Base-by-base conservation (phyloP, 1,140 invertebrate species). In the Idris sp. region DNA sequence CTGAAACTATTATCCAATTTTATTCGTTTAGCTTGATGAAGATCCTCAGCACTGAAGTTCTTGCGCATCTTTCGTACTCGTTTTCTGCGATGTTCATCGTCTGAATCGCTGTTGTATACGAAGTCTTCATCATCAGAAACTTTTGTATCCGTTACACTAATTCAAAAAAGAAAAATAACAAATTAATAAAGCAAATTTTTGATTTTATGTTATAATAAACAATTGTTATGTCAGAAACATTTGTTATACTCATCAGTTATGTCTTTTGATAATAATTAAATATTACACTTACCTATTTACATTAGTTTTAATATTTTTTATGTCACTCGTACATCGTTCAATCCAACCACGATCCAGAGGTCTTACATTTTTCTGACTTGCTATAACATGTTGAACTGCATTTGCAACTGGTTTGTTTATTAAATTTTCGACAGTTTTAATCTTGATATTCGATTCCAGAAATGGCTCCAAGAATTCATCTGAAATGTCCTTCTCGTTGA, bases 81-180 rank as follows among this genome's bases (percentile, higher is more conserved):
- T 51, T 86, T 87, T n/a, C 64, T 81, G n/a, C 46, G 72, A 25
- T 46, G 36, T 10, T 85, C 84, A 15, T 89, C 89, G 79, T 92
- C 92, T 25, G 90, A 90, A 82, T 92, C 91, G 85, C 90, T 91
- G 54, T 90, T 90, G 79, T 88, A 91, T 38, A 93, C 87, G 85
- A 90, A 90, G 79, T 93, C 92, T 56, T 86, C 85, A 41, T 84
- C 79, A 7, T 87, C 83, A 0, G 81, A 81, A n/a, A 79, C 13
- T 0, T 64, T 30, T 26, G 80, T 80, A 62, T 84, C 81, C 16
- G 76, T 80, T 1, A 74, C 58, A 3, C 64, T 71, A 7, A 46
- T n/a, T n/a, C n/a, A n/a, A n/a, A n/a, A n/a, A n/a, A n/a, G n/a
- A n/a, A n/a, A n/a, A n/a, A n/a, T n/a, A 48, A 56, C 14, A 35